Evolutionary conservation across 1,140 invertebrate species (phyloP), one percentile per base, ranked within the genome.

Genomic region (Hylaeus volcanicus): DNA sequence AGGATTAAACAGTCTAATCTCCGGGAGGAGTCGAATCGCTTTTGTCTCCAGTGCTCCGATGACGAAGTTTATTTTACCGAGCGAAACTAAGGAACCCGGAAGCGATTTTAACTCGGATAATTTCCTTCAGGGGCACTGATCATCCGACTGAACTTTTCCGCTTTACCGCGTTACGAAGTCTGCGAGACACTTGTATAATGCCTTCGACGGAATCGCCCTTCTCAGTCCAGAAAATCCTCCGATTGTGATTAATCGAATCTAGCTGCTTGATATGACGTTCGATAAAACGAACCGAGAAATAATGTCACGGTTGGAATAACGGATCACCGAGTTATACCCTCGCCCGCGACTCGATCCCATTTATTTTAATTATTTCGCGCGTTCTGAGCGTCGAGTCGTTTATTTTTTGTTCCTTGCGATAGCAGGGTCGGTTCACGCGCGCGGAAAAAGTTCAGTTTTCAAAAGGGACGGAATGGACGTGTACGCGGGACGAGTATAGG

Each of bases 161-260:
- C 55, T 26, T 71, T 43, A 9, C 55, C 15, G 37, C 39, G 5
- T 9, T 8, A 8, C 6, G 8, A 5, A 64, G 43, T 74, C 11
- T 39, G 12, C 14, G n/a, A 5, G 37, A 55, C 26, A 4, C 41
- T 51, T 14, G 26, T 60, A 14, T 60, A 45, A 73, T 14, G 12
- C 5, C 12, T 9, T 45, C 55, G 53, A 37, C 45, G 14, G 43
- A 73, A 73, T 73, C 70, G 70, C 53, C 9, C 15, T 15, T 14
- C 45, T 73, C n/a, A 60, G 15, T 1, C 2, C 12, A 5, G 8
- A 51, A 53, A 53, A 74, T 63, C 45, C 58, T 63, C 26, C 37
- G 60, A 53, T 63, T 26, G 60, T n/a, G 37, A 15, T 14, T 74
- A 74, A 74, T 64, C 58, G 72, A 12, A n/a, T 74, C 72, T 53